Conservation (phyloP, 2,113 vertebrate genomes). For the Uropsilus gracilis region DNA sequence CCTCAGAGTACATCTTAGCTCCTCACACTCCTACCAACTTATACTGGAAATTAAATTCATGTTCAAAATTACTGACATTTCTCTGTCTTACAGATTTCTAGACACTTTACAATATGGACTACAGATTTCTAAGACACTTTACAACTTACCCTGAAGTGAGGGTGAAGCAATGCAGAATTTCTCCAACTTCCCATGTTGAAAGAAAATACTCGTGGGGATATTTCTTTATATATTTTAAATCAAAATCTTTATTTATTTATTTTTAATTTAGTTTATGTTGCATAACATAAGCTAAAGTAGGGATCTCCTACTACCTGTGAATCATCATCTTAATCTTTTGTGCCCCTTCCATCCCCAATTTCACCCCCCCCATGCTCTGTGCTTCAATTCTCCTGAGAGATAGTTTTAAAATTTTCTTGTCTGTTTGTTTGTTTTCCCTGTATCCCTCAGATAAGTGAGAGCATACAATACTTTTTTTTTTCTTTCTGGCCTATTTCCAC, state of each 20-base stretch:
- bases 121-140: slow-evolving; percentile 74
- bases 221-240: too few relatives aligned
- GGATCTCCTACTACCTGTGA: too few relatives aligned
- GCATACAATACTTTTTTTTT: too few relatives aligned
- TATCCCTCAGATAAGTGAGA: too few relatives aligned
- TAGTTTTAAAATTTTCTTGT: too few relatives aligned
- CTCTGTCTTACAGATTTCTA: slow-evolving; percentile 63
- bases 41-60: slow-evolving; percentile 46
- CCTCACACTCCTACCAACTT: background rate
- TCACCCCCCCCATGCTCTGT: too few relatives aligned
- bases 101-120: slow-evolving; percentile 48
- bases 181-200: background rate
- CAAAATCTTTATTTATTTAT: background rate
- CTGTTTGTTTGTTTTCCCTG: too few relatives aligned
- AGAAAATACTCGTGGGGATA: background rate
- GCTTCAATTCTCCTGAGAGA: too few relatives aligned
- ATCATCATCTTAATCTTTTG: too few relatives aligned
- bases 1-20: background rate
- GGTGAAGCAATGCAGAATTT: background rate
- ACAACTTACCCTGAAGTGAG: rapidly evolving
- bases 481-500: too few relatives aligned
- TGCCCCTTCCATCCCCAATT: too few relatives aligned
- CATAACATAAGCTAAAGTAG: too few relatives aligned
- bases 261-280: background rate
- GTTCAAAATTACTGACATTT: slow-evolving; percentile 66